A percentile compares a stretch with the other conserved stretches of the same genome.
phyloP scores from a whole-genome alignment of 2,113 vertebrate genomes.

The Lampris megalopsis region DNA sequence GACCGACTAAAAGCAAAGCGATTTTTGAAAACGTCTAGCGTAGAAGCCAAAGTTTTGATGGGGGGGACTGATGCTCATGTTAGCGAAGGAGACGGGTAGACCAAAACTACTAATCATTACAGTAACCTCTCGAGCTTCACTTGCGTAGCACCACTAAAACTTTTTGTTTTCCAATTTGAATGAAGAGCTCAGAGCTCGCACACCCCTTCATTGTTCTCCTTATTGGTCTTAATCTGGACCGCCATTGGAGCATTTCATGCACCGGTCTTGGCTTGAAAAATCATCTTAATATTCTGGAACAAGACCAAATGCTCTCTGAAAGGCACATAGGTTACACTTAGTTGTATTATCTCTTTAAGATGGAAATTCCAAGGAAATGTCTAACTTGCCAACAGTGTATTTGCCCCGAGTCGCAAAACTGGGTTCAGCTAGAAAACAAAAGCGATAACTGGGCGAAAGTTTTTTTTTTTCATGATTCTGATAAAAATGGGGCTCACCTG shows the following conservation, averaged over 20 bases:
- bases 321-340: constrained; percentile 64
- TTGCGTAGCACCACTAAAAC: constrained; percentile 48
- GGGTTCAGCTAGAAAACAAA: constrained; percentile 17
- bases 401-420: constrained; percentile 14
- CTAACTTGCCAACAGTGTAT: constrained; percentile 5
- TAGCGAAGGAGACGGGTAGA: constrained; percentile 25
- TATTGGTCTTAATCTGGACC: constrained; percentile 33
- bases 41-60: constrained; percentile 19
- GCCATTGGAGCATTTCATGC: constrained; percentile 31
- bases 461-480: not conserved
- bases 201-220: constrained; percentile 34
- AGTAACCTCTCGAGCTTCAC: constrained; percentile 28
- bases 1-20: constrained; percentile 36
- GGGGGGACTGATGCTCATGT: constrained; percentile 24
- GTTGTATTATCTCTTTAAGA: constrained; percentile 29
- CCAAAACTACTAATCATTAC: constrained; percentile 30
- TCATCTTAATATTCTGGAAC: constrained; percentile 22
- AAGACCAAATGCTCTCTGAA: constrained; percentile 37
- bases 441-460: constrained; percentile 23
- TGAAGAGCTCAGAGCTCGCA: constrained; percentile 47
- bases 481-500: no score
- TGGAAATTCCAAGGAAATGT: constrained; percentile 39
- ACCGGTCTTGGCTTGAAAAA: constrained; percentile 34
- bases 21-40: not conserved
- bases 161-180: constrained; percentile 38